Base-by-base conservation (phyloP, 2,888 invertebrate genomes). In the Yponomeuta cagnagella region DNA sequence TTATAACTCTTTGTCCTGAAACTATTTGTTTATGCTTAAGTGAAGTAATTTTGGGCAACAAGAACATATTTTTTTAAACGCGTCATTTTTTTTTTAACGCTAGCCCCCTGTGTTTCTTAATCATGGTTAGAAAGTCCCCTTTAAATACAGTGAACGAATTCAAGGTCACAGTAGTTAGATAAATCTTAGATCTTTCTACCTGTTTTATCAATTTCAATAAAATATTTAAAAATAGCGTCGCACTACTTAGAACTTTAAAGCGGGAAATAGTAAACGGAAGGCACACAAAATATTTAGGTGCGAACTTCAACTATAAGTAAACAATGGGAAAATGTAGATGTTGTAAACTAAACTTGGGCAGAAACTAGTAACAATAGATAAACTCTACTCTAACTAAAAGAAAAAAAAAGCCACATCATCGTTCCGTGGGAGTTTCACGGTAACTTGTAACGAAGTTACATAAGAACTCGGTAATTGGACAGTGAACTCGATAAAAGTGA, bases 401-500 rank as follows among this genome's bases (percentile, higher is more conserved):
- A 30, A 65, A 33, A 65, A 33, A 33, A 30, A 65, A 65, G 52
- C 52, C 12, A 58, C 52, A 58, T 58, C 15, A 58, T 58, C 52
- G 30, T n/a, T 31, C 65, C 30, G 65, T 65, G 65, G 65, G 65
- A 65, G 30, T 31, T 65, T 30, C 15, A 30, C 65, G 31, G 30
- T 23, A 64, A 64, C 23, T 64, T 33, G 33, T 65, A 65, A 65
- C 33, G 15, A 65, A 65, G 65, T 65, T 65, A 65, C 65, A 33
- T 65, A 65, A 30, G 52, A 58, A 58, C 52, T n/a, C 30, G 5
- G 65, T 65, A 65, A 65, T 65, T 65, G 65, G 33, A 65, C 65
- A 30, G 52, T 65, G 65, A 65, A 65, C 65, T 65, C 65, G 33
- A 65, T 65, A 65, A 65, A 64, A 12, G 31, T 65, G 65, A 65